A percentile compares a stretch with the other conserved stretches of the same genome.
Conservation (phyloP, 2,797 vertebrate genomes). For the Gila robusta region DNA sequence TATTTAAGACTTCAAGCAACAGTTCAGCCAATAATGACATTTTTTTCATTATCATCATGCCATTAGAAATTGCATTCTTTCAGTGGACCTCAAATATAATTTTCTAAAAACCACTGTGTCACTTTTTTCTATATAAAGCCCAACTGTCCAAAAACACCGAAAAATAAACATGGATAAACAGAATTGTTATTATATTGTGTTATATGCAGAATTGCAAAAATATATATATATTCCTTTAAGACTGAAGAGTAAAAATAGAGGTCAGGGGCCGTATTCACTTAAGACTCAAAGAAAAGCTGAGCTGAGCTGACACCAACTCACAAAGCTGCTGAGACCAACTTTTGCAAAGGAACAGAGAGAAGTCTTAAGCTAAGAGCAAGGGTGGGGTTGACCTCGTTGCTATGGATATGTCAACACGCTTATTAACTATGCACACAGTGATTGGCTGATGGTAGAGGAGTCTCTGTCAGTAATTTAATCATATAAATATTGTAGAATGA, state of each 20-base stretch:
- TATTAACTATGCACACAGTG: too few species aligned
- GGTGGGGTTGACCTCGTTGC: too few species aligned
- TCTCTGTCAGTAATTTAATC: too few species aligned
- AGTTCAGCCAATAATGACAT: neutral
- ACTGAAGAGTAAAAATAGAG: constrained; percentile 37
- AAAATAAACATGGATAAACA: neutral
- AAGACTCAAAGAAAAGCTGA: too few species aligned
- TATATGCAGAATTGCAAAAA: neutral
- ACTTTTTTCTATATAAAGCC: neutral
- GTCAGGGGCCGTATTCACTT: neutral
- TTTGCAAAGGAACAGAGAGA: too few species aligned
- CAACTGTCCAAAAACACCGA: neutral
- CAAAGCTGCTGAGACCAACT: too few species aligned
- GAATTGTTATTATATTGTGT: neutral
- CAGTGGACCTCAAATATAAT: neutral
- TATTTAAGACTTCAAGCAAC: neutral
- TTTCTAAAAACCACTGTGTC: neutral
- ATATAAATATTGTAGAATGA: too few species aligned
- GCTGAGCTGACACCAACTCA: too few species aligned
- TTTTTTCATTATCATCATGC: neutral
- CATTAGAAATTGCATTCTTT: neutral
- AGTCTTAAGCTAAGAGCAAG: too few species aligned
- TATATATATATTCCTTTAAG: neutral
- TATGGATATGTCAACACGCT: too few species aligned
- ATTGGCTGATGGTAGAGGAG: too few species aligned